Evolutionary conservation across 2,797 vertebrate species (phyloP).

Genomic region (Phoebastria nigripes): DNA sequence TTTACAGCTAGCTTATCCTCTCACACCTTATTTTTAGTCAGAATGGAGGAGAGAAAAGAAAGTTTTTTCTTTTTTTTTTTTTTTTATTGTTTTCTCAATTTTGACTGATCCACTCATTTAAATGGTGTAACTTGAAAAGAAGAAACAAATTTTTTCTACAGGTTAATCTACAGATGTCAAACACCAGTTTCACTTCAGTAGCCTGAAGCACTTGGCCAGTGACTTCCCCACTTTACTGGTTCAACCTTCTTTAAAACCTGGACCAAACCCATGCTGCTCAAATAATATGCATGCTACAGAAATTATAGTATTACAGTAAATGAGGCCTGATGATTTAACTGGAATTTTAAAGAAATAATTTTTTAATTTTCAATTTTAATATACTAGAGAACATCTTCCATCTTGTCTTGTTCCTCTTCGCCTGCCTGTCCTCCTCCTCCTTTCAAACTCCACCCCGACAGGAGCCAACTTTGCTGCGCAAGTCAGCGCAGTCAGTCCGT

Average conservation of each 20-base stretch:
- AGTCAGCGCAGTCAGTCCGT: background rate
- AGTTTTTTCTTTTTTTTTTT: accelerated
- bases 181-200: background rate
- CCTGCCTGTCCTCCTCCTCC: background rate
- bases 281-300: accelerated
- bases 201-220: background rate
- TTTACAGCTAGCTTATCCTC: background rate
- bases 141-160: background rate
- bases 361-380: background rate
- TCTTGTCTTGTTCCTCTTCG: background rate
- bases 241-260: background rate
- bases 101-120: background rate
- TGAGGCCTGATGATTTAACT: background rate
- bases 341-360: background rate
- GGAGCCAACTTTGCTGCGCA: background rate
- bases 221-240: background rate
- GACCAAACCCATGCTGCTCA: background rate
- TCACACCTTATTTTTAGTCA: background rate
- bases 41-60: background rate
- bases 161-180: background rate
- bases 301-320: background rate
- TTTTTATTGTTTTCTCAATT: background rate
- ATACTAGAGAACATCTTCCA: background rate
- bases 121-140: background rate
- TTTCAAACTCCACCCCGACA: background rate